phyloP scores from a whole-genome alignment of 2,888 invertebrate species.

The Melieria crassipennis region DNA sequence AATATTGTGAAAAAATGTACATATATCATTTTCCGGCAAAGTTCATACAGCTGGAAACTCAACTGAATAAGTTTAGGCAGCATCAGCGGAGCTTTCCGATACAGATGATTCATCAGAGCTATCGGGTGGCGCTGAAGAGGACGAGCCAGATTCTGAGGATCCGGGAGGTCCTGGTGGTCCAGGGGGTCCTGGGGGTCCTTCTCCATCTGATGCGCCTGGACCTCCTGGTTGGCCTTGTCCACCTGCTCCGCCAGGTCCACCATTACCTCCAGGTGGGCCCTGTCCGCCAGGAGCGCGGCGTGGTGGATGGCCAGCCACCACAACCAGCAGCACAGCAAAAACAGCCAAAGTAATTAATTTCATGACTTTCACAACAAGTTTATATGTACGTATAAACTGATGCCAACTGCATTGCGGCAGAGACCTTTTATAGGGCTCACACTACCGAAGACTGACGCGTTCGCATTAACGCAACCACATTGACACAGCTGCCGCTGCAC shows the following conservation, averaged over 20 bases:
- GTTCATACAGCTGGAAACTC: too few relatives aligned
- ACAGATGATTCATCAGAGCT: neutral
- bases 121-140: constrained; percentile 16
- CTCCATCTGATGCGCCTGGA: constrained; percentile 11
- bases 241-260: neutral
- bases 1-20: too few relatives aligned
- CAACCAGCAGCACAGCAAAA: constrained; percentile 42
- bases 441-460: too few relatives aligned
- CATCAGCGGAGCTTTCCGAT: too few relatives aligned
- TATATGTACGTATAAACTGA: neutral
- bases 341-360: constrained; percentile 43
- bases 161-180: constrained; percentile 27
- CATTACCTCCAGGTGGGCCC: neutral
- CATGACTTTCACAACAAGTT: constrained; percentile 33
- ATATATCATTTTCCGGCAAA: too few relatives aligned
- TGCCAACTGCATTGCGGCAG: too few relatives aligned
- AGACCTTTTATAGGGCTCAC: too few relatives aligned
- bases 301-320: constrained; percentile 40
- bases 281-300: neutral
- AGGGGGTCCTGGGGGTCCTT: constrained; percentile 7
- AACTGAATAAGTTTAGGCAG: too few relatives aligned
- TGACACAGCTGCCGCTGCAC: too few relatives aligned
- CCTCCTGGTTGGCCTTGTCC: constrained; percentile 18
- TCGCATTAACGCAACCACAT: too few relatives aligned
- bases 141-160: constrained; percentile 4